Base-by-base conservation (phyloP, 2,888 invertebrate species). In the Melinaea menophilus region DNA sequence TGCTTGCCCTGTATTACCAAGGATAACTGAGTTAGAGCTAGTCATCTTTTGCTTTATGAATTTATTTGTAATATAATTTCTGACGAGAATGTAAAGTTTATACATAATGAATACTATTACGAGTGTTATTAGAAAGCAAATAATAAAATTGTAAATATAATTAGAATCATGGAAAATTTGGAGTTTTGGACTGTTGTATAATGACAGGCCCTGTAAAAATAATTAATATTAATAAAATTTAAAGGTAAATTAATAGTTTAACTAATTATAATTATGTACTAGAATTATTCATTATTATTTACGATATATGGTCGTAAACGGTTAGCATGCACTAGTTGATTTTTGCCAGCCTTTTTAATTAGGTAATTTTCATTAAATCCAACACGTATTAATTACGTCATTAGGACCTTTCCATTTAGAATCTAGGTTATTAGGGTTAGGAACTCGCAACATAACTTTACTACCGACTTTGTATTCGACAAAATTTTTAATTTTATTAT, bases 261-360 rank as follows among this genome's bases (percentile, higher is more conserved):
- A n/a, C 76, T 63, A 59, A 71, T 66, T 70, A 75, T 76, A 4
- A 75, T 73, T 76, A 67, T 78, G 75, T 68, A 77, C 78, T 74
- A 75, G 75, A 4, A 5, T 22, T 22, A 22, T 22, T 22, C 22
- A 22, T 22, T 22, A 22, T 22, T 22, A 22, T 22, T 22, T 22
- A 22, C 22, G 22, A 22, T 22, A 22, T 22, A 22, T 22, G 22
- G 22, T 22, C 22, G 22, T 22, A 22, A 22, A 22, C 1, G 22
- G 22, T 22, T 22, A 22, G 22, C 22, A 22, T 22, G 22, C 22
- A 22, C 22, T 22, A 22, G 22, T 22, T 22, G 22, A 22, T 22
- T 22, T 22, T 22, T 22, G 22, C 22, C 22, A 22, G 22, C 22
- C 22, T 22, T 22, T 22, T 22, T 22, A 22, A 22, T 22, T 22